Evolutionary conservation across 2,888 invertebrate genomes (phyloP), one percentile per base, ranked within the genome.

Genomic region (Aleiodes leptofemur): DNA sequence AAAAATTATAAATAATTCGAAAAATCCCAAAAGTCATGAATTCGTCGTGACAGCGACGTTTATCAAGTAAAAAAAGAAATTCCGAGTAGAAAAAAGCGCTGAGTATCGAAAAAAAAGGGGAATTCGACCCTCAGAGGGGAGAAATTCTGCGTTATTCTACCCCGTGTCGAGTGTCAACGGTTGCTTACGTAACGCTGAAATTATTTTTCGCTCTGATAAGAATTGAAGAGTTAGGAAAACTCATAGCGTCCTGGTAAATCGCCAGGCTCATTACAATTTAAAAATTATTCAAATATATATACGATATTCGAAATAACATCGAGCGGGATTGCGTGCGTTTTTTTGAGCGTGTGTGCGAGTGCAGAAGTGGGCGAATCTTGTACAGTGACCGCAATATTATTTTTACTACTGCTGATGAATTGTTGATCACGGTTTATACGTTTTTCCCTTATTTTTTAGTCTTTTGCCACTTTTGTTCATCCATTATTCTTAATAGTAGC

Each of bases 101-200:
- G 38, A 43, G 4, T 38, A 43, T 64, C 4, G 38, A 23, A 23
- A 64, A 43, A 64, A 23, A 23, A 23, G 2, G 34, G 0, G 34
- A 64, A 64, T 13, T 11, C 7, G 9, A 64, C 13, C 9, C 38
- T 14, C 34, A 61, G 29, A 16, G 51, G 6, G 57, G 43, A 48
- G 31, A 5, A 23, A 48, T 23, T 48, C 23, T 9, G 14, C 71
- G 69, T 78, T 77, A 76, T 70, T 61, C 70, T 69, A 79, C 72
- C 71, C 82, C 82, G 86, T 84, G 81, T 86, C 85, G 83, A 84
- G 84, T 85, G 83, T 85, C 86, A 82, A 80, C 43, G 43, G 43
- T 79, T 82, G 85, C 87, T 88, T 88, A 88, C 87, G 87, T 88
- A 89, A 88, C 85, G 81, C 9, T 29, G 84, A 73, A 75, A 85